phyloP scores from a whole-genome alignment of 2,797 vertebrate species.

The Falco peregrinus region DNA sequence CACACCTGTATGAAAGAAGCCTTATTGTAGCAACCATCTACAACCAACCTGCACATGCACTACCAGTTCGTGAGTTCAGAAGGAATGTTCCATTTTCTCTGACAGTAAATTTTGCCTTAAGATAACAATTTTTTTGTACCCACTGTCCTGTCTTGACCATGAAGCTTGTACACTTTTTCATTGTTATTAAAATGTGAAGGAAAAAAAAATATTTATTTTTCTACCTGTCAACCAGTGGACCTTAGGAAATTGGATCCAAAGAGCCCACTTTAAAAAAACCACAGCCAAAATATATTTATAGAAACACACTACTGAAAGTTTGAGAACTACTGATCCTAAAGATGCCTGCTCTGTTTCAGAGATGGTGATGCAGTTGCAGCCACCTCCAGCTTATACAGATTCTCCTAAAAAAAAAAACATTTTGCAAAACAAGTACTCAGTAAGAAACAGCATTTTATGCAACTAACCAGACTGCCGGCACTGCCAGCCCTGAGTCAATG shows the following conservation, averaged over 20 bases:
- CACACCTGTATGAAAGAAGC: slow-evolving; percentile 98
- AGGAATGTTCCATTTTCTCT: slow-evolving; percentile 77
- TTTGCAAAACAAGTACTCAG: not conserved
- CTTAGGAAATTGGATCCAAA: slow-evolving; percentile 39
- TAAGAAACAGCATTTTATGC: slow-evolving; percentile 3
- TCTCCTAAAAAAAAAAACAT: not conserved
- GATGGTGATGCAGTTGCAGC: slow-evolving; percentile 4
- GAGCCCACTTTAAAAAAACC: slow-evolving; percentile 16
- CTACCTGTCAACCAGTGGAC: slow-evolving; percentile 55
- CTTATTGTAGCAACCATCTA: slow-evolving; percentile 90
- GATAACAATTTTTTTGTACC: slow-evolving; percentile 79
- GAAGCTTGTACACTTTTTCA: slow-evolving; percentile 73
- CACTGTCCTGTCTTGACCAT: slow-evolving; percentile 75
- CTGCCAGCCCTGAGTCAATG: not conserved
- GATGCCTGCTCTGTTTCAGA: slow-evolving; percentile 17
- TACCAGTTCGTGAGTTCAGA: slow-evolving; percentile 79
- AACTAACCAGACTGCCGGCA: not conserved
- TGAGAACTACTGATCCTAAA: slow-evolving; percentile 41
- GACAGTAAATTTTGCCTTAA: slow-evolving; percentile 83
- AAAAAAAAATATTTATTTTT: slow-evolving; percentile 54
- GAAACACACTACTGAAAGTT: slow-evolving; percentile 54
- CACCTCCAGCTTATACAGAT: slow-evolving; percentile 33
- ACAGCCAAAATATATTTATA: slow-evolving; percentile 58
- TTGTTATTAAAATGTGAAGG: slow-evolving; percentile 75
- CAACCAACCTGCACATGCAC: slow-evolving; percentile 85